Base-by-base conservation (phyloP, 2,113 vertebrate species). In the Malurus alboscapulatus region DNA sequence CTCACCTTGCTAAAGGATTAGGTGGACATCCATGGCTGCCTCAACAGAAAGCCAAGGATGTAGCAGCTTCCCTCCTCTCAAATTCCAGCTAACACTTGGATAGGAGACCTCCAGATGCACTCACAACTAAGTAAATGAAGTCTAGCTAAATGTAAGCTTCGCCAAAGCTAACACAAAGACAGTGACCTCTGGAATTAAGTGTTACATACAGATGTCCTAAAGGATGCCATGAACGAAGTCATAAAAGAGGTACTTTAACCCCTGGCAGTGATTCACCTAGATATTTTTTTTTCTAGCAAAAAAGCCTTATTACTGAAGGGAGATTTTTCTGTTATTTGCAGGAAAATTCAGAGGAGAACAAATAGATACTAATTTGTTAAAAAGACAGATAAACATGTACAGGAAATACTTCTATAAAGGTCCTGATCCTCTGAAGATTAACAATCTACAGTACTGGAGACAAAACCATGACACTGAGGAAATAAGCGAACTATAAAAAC, bases 331-430 rank as follows among this genome's bases (percentile, higher is more conserved):
- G 96, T 73, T 95, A 95, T 92, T 95, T 96, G 94, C 69, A 95
- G 90, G 89, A 96, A 96, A 97, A 97, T 96, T 97, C 94, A 67
- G 81, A 95, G 84, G 84, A 96, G 92, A 91, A 95, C 58, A 62
- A 95, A 76, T 6, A 88, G 90, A 96, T 74, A 95, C 68, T 75
- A 84, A 92, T 93, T 96, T 90, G 85, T 88, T 88, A 88, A 90
- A 92, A 58, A 92, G 90, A 92, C 92, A 96, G 96, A 97, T 96
- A 97, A 98, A 97, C 97, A 98, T 93, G 97, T 96, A 97, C 98
- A 98, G 97, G 98, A 98, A 98, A 98, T 97, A 97, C 91, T 97
- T 97, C 96, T 96, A 93, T 87, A 90, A 97, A 97, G 97, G 97
- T 97, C 97, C 88, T 96, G 97, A 96, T 97, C 97, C 97, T 97